Base-by-base conservation (phyloP, 2,797 vertebrate species). In the Dendrocincla tyrannina region DNA sequence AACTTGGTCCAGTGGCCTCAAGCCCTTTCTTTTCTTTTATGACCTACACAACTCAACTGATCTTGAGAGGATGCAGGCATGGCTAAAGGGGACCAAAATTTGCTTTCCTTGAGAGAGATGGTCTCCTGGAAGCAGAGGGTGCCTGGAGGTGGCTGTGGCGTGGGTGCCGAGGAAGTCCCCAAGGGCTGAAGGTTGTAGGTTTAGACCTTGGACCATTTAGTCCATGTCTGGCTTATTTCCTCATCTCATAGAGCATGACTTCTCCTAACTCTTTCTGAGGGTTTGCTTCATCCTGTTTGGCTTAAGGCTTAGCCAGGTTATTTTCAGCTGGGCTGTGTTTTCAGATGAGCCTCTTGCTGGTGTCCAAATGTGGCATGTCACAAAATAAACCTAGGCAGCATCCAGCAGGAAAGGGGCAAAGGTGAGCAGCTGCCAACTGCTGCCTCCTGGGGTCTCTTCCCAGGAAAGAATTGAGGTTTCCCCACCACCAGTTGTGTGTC, bases 61-160 rank as follows among this genome's bases (percentile, higher is more conserved):
- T n/a, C 53, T 49, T 35, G 58, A 64, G 46, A 84, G 30, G 37
- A 37, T 46, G 13, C 14, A 66, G 56, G 5, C 12, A 11, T 32
- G 39, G 41, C 41, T 83, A 59, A 59, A 1, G 10, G 63, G 24
- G 49, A 55, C 12, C 17, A 22, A 46, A 64, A 11, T 32, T 46
- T 1, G 0, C 39, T 47, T 23, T 66, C 17, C 2, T 7, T 46
- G 64, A 27, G 50, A 81, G 49, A 59, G 16, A 2, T 0, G 1
- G 9, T 69, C 13, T 46, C n/a, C 28, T 59, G 67, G 62, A 27
- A 49, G 27, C 0, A 1, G 49, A 39, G 15, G 42, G 37, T 28
- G 30, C 25, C 30, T 55, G 72, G 47, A 58, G 33, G 18, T 42
- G 46, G 52, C 67, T 52, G 70, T 62, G 41, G 7, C 1, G 1